phyloP scores from a whole-genome alignment of 2,113 vertebrate species.

The Mellivora capensis region DNA sequence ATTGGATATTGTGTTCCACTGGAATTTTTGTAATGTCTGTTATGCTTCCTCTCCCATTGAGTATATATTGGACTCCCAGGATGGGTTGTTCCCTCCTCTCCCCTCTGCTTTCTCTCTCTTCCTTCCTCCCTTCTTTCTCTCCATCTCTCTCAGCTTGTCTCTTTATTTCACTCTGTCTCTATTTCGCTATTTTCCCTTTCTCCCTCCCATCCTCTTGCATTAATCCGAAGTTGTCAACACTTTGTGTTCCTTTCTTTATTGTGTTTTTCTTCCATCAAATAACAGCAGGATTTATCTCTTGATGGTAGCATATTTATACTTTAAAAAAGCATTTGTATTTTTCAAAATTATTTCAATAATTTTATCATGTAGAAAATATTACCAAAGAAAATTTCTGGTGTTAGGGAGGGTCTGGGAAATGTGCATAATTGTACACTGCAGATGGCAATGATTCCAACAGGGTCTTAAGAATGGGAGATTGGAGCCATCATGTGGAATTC shows the following conservation, averaged over 20 bases:
- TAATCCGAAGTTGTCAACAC: neutral
- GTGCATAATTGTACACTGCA: neutral
- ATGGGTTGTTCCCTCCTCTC: neutral
- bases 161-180: neutral
- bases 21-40: neutral
- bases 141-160: neutral
- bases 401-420: neutral
- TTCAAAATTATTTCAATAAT: neutral
- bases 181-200: neutral
- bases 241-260: neutral
- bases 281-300: neutral
- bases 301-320: neutral
- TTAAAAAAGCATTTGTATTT: neutral
- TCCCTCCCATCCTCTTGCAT: neutral
- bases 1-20: neutral
- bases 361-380: neutral
- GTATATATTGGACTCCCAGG: neutral
- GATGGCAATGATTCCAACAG: neutral
- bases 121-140: neutral
- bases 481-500: neutral
- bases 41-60: neutral
- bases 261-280: neutral
- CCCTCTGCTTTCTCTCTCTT: neutral
- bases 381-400: neutral
- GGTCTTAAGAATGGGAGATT: neutral